Evolutionary conservation across 2,113 vertebrate species (phyloP), one percentile per base, ranked within the genome.

Genomic region (Myrmecophaga tridactyla): DNA sequence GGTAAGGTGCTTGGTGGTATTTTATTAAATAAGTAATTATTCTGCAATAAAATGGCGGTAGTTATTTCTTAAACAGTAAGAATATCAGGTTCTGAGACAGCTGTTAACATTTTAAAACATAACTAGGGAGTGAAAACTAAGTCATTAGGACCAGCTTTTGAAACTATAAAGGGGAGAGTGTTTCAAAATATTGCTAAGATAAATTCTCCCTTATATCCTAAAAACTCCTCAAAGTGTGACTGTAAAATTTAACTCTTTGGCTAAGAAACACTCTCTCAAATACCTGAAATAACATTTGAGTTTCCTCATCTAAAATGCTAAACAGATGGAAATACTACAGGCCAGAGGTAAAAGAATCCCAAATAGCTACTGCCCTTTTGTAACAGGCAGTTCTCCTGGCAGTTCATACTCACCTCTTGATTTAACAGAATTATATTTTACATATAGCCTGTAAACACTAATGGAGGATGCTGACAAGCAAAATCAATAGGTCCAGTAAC

Each of bases 401-500:
- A 83, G 41, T 78, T 92, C 39, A 67, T 21, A 65, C 3, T 36
- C 31, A 7, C 43, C 27, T 41, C 48, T 69, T 43, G 56, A 83
- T 81, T 84, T 90, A 91, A 85, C 23, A 72, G 5, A 92, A 5
- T 21, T 46, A 0, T 63, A 69, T 46, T 31, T 82, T 48, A 91
- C 29, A 86, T 31, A 18, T 65, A 58, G 9, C 11, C 65, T 85
- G 6, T 69, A 58, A 56, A 29, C n/a, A 93, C 58, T 92, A 90
- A 62, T 92, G 6, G 36, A 2, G 18, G 29, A 81, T 76, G 76
- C 36, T 86, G 94, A 91, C 83, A 75, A 48, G 27, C 6, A 75
- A 92, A 86, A 82, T 95, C 72, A 95, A 94, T 92, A 18, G 3
- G 4, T 51, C 72, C 27, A 77, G 9, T 81, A 96, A 87, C 29